Conservation (phyloP, 1,140 invertebrate genomes). For the Papilio xuthus region DNA sequence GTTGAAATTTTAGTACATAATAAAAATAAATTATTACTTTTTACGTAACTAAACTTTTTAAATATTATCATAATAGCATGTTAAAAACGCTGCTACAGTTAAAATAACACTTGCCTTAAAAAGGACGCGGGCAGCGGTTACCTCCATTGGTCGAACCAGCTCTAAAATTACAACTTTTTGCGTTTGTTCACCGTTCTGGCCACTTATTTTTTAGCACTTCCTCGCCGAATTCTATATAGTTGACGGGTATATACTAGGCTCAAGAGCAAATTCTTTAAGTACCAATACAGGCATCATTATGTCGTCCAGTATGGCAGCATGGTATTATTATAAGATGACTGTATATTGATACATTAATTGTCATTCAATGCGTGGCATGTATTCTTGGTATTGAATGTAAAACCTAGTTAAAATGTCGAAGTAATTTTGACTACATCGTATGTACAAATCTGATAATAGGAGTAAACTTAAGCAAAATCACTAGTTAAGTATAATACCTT, state of each 20-base stretch:
- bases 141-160: slow-evolving; percentile 71
- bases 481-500: too few relatives aligned
- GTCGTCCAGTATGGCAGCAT: slow-evolving; percentile 2
- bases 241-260: slow-evolving; percentile 22
- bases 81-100: slow-evolving; percentile 34
- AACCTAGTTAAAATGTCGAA: neutral
- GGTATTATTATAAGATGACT: neutral
- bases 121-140: slow-evolving; percentile 56
- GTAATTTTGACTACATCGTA: too few relatives aligned
- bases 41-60: neutral
- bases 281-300: slow-evolving; percentile 34
- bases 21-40: neutral
- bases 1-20: too few relatives aligned
- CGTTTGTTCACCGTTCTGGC: slow-evolving; percentile 61
- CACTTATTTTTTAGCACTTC: slow-evolving; percentile 69
- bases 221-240: slow-evolving; percentile 59
- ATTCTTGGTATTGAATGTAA: neutral
- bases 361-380: neutral
- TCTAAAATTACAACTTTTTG: slow-evolving; percentile 78
- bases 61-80: neutral
- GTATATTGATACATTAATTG: slow-evolving; percentile 16
- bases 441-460: too few relatives aligned
- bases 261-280: slow-evolving; percentile 19
- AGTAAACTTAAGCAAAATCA: too few relatives aligned
- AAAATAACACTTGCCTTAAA: slow-evolving; percentile 31